Evolutionary conservation across 2,113 vertebrate genomes (phyloP), one percentile per base, ranked within the genome.

Genomic region (Protomyctophum bolini): DNA sequence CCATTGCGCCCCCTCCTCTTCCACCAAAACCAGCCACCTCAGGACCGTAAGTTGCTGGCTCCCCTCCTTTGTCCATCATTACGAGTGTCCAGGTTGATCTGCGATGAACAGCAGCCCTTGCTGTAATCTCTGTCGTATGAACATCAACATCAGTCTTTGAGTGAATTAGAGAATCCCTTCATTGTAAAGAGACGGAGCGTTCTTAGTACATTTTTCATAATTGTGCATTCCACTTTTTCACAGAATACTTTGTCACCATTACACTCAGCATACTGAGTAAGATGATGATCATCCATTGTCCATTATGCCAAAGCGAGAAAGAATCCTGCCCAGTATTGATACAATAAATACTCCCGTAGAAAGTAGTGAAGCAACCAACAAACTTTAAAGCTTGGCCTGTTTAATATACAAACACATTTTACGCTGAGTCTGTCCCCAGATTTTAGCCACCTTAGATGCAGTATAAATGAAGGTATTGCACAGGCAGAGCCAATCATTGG

Each of bases 21-120:
- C 86, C 67, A 66, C 73, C 76, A 76, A 89, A 80, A 75, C 60
- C 77, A 70, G 86, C 33, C 79, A 46, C 12, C 9, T 76, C 87
- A 29, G 91, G 89, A 76, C 82, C 21, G 92, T 93, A 58, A 92
- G 92, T 90, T 41, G 55, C 51, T 7, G 0, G 41, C 21, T 6
- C 8, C 29, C 33, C 45, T 15, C 11, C 41, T 11, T 10, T 49
- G 10, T 49, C 61, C 28, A 58, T 28, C 8, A 58, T 58, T 21
- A 58, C 56, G 11, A 54, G 51, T 5, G 33, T n/a, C 51, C 6
- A 54, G 51, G 12, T 10, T 54, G n/a, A 54, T 11, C 51, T 41
- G 33, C 12, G 33, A 14, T 62, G 46, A 62, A 47, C n/a, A 48
- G 59, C 59, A 46, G 3, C 10, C 33, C n/a, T 12, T 11, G 12